Percentiles rank a stretch among this genome's conserved stretches.
phyloP scores from a whole-genome alignment of 2,113 vertebrate genomes.

The Jacana jacana region DNA sequence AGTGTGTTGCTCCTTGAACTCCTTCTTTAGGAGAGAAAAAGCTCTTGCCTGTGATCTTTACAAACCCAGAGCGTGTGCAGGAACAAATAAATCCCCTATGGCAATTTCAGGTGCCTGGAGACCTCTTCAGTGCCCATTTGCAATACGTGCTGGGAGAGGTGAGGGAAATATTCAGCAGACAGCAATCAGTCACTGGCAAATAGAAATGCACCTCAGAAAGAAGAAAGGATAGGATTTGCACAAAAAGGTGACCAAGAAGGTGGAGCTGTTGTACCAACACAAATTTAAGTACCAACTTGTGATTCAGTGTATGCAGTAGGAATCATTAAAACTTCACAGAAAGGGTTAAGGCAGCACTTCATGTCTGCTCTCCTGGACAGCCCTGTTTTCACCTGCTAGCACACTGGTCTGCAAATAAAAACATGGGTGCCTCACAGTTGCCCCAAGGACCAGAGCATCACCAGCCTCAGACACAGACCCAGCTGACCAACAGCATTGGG shows the following conservation, averaged over 20 bases:
- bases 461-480: background rate
- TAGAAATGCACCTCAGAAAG: background rate
- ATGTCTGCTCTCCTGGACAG: background rate
- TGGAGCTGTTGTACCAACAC: background rate
- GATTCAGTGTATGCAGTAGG: background rate
- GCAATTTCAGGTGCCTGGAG: background rate
- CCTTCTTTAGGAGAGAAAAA: background rate
- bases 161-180: background rate
- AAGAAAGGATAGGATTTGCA: background rate
- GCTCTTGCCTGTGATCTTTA: background rate
- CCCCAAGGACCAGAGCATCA: rapidly evolving
- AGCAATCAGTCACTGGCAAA: background rate
- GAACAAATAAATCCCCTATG: background rate
- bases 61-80: background rate
- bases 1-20: background rate
- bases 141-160: background rate
- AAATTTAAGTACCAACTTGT: background rate
- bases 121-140: background rate
- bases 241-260: background rate
- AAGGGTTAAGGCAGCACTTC: background rate
- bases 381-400: background rate
- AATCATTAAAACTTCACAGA: background rate
- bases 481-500: background rate
- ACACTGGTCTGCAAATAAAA: background rate
- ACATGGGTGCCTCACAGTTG: rapidly evolving